Evolutionary conservation across 64 coral and sea anemone genomes (phyloP).

Genomic region (Montipora foliosa): DNA sequence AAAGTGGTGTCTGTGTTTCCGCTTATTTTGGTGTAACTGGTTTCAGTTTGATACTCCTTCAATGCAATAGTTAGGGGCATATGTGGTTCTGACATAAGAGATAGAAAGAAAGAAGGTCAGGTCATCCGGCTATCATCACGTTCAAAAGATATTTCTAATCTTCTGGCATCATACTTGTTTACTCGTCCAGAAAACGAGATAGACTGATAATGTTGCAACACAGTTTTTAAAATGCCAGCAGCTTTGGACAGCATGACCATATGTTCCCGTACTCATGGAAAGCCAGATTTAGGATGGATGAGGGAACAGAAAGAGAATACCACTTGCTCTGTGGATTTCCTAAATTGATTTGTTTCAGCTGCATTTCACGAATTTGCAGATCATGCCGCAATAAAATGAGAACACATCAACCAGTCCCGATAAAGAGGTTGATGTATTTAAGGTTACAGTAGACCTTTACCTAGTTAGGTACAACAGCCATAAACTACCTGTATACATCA

Average conservation of each 20-base stretch:
- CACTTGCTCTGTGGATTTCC: neutral
- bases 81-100: slow-evolving; percentile 67
- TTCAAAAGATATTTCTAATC: slow-evolving; percentile 52
- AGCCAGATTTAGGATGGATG: slow-evolving; percentile 19
- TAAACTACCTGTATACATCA: no score
- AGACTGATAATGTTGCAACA: slow-evolving; percentile 29
- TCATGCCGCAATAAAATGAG: no score
- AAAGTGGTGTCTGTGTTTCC: no score
- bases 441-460: no score
- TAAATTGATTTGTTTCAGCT: no score
- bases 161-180: slow-evolving; percentile 30
- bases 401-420: no score
- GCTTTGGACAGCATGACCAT: slow-evolving; percentile 18
- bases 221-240: slow-evolving; percentile 44
- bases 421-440: no score
- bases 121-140: slow-evolving; percentile 1
- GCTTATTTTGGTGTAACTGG: neutral
- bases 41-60: slow-evolving; percentile 2
- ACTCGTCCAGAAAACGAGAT: slow-evolving; percentile 49
- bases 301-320: slow-evolving; percentile 62
- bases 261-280: slow-evolving; percentile 33
- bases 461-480: no score
- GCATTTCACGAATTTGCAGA: no score
- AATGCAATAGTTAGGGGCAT: slow-evolving; percentile 31
- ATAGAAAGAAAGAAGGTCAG: slow-evolving; percentile 21